Base-by-base conservation (phyloP, 2,797 vertebrate species). In the Sebastolobus altivelis region DNA sequence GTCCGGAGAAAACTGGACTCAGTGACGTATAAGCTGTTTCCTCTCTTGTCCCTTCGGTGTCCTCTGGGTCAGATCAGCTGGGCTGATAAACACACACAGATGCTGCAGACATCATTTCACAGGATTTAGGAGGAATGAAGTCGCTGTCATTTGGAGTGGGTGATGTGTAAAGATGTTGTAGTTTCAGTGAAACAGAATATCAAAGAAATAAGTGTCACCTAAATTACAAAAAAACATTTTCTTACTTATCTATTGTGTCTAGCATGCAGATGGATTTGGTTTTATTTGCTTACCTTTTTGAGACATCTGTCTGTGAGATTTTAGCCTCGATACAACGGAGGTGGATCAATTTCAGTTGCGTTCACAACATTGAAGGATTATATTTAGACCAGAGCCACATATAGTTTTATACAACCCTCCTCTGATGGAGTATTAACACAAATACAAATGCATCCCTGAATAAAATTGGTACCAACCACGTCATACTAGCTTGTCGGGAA, bases 1-100 rank as follows among this genome's bases (percentile, higher is more conserved):
- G 20, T 52, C 49, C 4, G 20, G 7, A 75, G n/a, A 63, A 76
- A 79, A 74, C n/a, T 33, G 58, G 38, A 76, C 70, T 37, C 40
- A 0, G n/a, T 59, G 87, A 90, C 37, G 74, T 60, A 60, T 6
- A 14, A 75, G 70, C 58, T 12, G 20, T 71, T 88, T 91, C 88
- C 89, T 89, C 43, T 73, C 74, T 58, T 5, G 27, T 58, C 88
- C 82, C 73, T 67, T 31, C 4, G 55, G 81, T 80, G 77, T 70
- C 62, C 38, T 69, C 66, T 54, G 77, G 66, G 63, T 82, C 79
- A 59, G 76, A 87, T 87, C 61, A 60, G 66, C 55, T 35, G 14
- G 5, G 22, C 4, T 59, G 80, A 83, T 79, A 80, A 75, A 77
- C 46, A 46, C 10, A 58, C 63, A 16, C 13, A 2, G 10, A 31